Percentiles rank a stretch among this genome's conserved stretches.
These are phyloP conservation scores for Limosa lapponica DNA, from an alignment of 2,797 vertebrate species.

Conservation along the genomic window DNA sequence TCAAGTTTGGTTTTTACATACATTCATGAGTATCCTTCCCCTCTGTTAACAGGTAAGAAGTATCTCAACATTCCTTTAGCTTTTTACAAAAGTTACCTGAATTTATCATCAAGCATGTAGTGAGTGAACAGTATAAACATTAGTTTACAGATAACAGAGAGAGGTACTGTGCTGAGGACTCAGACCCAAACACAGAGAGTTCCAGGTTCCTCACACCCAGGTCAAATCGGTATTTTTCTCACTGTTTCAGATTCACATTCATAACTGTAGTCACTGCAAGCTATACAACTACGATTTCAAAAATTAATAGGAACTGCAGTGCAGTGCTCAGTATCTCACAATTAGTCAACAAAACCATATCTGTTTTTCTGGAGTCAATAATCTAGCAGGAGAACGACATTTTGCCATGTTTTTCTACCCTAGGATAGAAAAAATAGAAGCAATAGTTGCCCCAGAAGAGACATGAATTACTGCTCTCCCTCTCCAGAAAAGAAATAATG, in stretches of 20 bases:
- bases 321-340: background rate
- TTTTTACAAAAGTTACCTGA: background rate
- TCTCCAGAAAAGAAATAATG: background rate
- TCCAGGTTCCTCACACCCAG: background rate
- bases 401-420: background rate
- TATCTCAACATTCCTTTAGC: background rate
- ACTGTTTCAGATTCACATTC: background rate
- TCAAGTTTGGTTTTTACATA: background rate
- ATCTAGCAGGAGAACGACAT: background rate
- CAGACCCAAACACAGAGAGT: background rate
- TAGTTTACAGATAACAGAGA: background rate
- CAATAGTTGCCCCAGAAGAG: background rate
- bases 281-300: background rate
- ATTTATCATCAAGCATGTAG: background rate
- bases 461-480: background rate
- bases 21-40: background rate
- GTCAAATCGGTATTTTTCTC: background rate
- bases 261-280: background rate
- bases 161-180: background rate
- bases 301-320: background rate
- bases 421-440: background rate
- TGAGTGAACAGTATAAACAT: background rate
- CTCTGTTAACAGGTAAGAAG: background rate
- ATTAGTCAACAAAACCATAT: background rate
- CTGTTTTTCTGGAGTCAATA: background rate